Percentiles rank a stretch among this genome's conserved stretches.
Evolutionary conservation across 2,797 vertebrate species (phyloP).

Genomic region (Rhinoraja longicauda): DNA sequence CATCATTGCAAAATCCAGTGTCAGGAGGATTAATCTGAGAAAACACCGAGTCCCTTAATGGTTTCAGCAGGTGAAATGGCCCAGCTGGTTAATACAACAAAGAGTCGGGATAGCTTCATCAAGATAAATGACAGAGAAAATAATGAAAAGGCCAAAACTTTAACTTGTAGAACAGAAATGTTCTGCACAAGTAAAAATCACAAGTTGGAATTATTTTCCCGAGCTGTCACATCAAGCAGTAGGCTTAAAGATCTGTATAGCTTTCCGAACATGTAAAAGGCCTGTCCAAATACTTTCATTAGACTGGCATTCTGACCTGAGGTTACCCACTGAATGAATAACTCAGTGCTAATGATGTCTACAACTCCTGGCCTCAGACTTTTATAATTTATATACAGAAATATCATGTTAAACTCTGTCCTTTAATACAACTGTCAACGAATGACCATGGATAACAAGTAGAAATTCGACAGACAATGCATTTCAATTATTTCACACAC

Average conservation of each 20-base stretch:
- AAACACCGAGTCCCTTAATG: conserved; percentile 77
- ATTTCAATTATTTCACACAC: conserved; percentile 47
- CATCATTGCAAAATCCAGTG: conserved; percentile 81
- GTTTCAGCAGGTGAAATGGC: conserved; percentile 99
- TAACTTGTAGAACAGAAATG: not conserved
- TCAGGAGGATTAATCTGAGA: conserved; percentile 77
- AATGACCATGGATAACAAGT: conserved; percentile 49
- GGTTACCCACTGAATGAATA: conserved; percentile 68
- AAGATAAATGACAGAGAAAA: conserved; percentile 29
- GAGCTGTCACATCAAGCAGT: conserved; percentile 54
- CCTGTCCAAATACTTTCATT: conserved; percentile 66
- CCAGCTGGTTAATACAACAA: conserved; percentile 98
- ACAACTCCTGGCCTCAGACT: conserved; percentile 67
- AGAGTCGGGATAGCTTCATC: conserved; percentile 74
- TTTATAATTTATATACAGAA: conserved; percentile 64
- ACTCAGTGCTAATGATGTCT: conserved; percentile 74
- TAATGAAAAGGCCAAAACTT: conserved; percentile 26
- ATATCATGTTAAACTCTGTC: conserved; percentile 40
- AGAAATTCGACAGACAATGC: conserved; percentile 54
- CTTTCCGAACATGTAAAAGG: conserved; percentile 68
- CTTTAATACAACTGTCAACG: conserved; percentile 44
- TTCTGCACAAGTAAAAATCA: conserved; percentile 51
- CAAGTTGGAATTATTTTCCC: conserved; percentile 52
- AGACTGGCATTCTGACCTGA: conserved; percentile 59
- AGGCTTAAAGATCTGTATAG: conserved; percentile 49